phyloP scores from a whole-genome alignment of 1,140 invertebrate species.

The Micrasema longulum region DNA sequence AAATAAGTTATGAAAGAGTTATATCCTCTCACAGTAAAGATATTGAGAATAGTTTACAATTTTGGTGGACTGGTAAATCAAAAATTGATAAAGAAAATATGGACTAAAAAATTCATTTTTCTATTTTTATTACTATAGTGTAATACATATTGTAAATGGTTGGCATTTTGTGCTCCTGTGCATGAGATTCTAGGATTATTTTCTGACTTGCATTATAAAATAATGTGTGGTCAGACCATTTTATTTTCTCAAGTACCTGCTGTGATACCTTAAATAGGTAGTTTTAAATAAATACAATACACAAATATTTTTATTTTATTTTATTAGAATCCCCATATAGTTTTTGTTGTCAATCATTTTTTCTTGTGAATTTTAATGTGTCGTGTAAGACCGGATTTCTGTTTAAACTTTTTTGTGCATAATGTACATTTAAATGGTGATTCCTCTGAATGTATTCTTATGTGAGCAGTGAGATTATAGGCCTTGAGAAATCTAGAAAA shows the following conservation, averaged over 20 bases:
- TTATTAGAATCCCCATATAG: no score
- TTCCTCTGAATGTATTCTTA: slow-evolving; percentile 22
- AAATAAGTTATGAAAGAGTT: not conserved
- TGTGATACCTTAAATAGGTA: no score
- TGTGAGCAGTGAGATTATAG: slow-evolving; percentile 18
- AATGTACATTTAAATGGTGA: slow-evolving; percentile 3
- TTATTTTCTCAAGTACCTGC: no score
- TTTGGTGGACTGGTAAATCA: slow-evolving; percentile 64
- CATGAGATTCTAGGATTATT: no score
- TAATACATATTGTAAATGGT: no score
- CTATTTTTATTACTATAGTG: no score
- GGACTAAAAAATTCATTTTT: not conserved
- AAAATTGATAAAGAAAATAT: slow-evolving; percentile 12
- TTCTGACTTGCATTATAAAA: no score
- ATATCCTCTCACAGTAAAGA: slow-evolving; percentile 1
- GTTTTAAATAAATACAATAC: no score
- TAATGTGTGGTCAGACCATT: no score
- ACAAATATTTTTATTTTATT: no score
- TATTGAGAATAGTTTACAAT: slow-evolving; percentile 63
- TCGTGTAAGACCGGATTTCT: slow-evolving; percentile 12
- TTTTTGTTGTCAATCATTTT: no score
- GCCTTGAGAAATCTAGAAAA: slow-evolving; percentile 35
- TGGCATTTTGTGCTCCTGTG: no score
- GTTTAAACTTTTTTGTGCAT: slow-evolving; percentile 32
- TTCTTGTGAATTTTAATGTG: slow-evolving; percentile 32